phyloP scores from a whole-genome alignment of 2,888 invertebrate species.

The Drosophila barbarae region DNA sequence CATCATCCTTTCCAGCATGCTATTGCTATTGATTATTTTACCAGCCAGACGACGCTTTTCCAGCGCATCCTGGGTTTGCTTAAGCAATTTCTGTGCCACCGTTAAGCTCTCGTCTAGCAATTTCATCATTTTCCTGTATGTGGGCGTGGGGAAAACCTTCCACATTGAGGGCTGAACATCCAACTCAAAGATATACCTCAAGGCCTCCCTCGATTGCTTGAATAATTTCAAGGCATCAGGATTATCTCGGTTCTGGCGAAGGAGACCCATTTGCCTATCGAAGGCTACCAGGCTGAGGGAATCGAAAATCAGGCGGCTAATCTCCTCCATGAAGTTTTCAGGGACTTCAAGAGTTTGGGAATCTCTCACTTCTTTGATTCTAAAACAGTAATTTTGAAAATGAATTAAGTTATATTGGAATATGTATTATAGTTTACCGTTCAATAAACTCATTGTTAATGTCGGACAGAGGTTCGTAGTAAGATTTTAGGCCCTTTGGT shows the following conservation, averaged over 20 bases:
- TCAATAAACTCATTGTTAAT: slow-evolving; percentile 78
- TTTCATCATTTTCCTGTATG: slow-evolving; percentile 64
- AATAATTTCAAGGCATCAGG: slow-evolving; percentile 63
- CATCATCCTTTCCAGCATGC: slow-evolving; percentile 82
- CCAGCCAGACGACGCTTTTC: slow-evolving; percentile 39
- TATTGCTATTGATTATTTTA: slow-evolving; percentile 67
- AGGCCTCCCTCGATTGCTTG: slow-evolving; percentile 36
- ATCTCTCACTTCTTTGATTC: slow-evolving; percentile 72
- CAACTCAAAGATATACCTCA: slow-evolving; percentile 53
- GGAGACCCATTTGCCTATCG: slow-evolving; percentile 74
- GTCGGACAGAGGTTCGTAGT: slow-evolving; percentile 78
- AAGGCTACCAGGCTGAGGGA: slow-evolving; percentile 79
- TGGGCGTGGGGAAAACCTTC: slow-evolving; percentile 70
- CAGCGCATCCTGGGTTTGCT: slow-evolving; percentile 62
- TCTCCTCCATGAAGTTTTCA: slow-evolving; percentile 80
- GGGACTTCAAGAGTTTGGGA: slow-evolving; percentile 75
- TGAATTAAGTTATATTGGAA: no score
- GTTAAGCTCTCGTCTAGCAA: slow-evolving; percentile 52
- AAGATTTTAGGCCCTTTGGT: slow-evolving; percentile 81
- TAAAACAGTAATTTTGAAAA: slow-evolving; percentile 25
- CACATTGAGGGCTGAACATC: slow-evolving; percentile 76
- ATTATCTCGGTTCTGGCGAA: slow-evolving; percentile 57
- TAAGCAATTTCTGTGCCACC: slow-evolving; percentile 71
- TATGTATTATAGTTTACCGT: slow-evolving; percentile 37
- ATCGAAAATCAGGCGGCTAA: slow-evolving; percentile 83